phyloP scores from a whole-genome alignment of 2,113 vertebrate genomes.

The Ophiodon elongatus region DNA sequence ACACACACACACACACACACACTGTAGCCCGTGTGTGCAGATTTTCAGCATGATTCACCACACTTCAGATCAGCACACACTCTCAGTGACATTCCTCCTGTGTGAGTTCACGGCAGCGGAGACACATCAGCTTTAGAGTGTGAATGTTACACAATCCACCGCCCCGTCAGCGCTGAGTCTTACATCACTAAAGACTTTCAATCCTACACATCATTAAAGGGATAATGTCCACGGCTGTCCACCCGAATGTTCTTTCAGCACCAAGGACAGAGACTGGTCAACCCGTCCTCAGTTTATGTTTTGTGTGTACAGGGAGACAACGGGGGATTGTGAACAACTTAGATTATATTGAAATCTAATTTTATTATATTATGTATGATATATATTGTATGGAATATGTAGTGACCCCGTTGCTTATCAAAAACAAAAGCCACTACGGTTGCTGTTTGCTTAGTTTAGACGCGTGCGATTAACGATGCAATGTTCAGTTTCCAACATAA shows the following conservation, averaged over 20 bases:
- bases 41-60: neutral
- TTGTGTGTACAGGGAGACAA: neutral
- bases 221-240: too few relatives aligned
- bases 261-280: neutral
- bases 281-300: neutral
- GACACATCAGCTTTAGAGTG: neutral
- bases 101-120: neutral
- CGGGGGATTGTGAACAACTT: too few relatives aligned
- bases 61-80: neutral
- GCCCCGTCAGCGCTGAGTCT: neutral
- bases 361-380: too few relatives aligned
- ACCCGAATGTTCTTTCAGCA: neutral
- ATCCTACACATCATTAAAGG: too few relatives aligned
- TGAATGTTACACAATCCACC: neutral
- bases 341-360: too few relatives aligned
- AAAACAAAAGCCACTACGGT: too few relatives aligned
- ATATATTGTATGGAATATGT: too few relatives aligned
- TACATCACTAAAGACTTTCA: neutral
- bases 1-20: too few relatives aligned
- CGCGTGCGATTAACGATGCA: too few relatives aligned
- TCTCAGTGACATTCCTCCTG: neutral
- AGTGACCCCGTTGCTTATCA: too few relatives aligned
- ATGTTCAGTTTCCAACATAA: too few relatives aligned
- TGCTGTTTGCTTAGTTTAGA: too few relatives aligned
- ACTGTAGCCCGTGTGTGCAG: neutral